Base-by-base conservation (phyloP, 2,113 vertebrate genomes). In the Eublepharis macularius region DNA sequence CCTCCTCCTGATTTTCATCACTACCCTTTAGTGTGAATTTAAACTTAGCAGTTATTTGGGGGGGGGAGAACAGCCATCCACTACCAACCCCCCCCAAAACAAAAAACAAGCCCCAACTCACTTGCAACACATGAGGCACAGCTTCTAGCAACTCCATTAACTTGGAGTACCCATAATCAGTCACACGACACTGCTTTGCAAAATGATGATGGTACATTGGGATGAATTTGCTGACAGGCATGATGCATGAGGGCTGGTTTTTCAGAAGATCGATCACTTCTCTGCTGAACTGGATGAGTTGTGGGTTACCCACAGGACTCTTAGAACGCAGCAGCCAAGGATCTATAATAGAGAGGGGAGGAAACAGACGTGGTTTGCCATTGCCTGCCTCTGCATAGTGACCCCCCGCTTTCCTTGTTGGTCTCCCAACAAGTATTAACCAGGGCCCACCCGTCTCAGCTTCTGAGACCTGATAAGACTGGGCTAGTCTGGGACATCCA, bases 131-230 rank as follows among this genome's bases (percentile, higher is more conserved):
- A 11, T 99, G 99, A 63, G 99, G 99, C 78, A 99, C 98, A 0
- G 98, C 98, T 95, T 99, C 99, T 32, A 99, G 95, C 14, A 99
- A 96, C 91, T 99, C 98, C 93, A 99, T 96, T 84, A 99, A 88
- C 89, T 98, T 99, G 32, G 98, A 97, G 92, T 97, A 99, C 3
- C 99, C 98, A 0, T 99, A 99, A 95, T 99, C 98, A 1, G 99
- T 99, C 66, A 99, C 99, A 0, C 98, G 96, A 90, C 99, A 99
- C 11, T 99, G 99, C 93, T 99, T 99, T 54, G 98, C 99, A 81
- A 99, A 99, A 92, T 99, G 98, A 87, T 99, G 98, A 75, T 99
- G 98, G 91, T 99, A 99, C 0, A 95, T 97, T 1, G 99, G 98
- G 91, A 99, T 99, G 95, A 99, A 99, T 87, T 98, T 98, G 90